Base-by-base conservation (phyloP, 64 coral and sea anemone species). In the Astreopora myriophthalma region DNA sequence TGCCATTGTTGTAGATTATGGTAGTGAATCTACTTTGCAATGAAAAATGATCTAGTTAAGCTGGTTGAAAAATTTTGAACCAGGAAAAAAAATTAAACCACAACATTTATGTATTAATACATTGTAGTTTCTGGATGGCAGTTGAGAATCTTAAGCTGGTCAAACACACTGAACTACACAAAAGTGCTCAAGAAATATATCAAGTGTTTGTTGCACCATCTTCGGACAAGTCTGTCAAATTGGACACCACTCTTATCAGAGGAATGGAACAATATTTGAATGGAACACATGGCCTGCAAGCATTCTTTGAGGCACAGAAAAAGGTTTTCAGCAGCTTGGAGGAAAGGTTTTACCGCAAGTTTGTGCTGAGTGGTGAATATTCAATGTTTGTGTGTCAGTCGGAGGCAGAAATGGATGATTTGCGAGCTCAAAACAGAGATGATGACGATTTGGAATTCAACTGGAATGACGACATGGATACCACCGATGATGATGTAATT, bases 181-280 rank as follows among this genome's bases (percentile, higher is more conserved):
- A 83, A 19, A 97, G 95, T 64, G 90, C 95, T 2, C 95, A 97
- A 63, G 95, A 97, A 78, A 97, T 97, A 28, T 97, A 97, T 74
- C 91, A 97, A 82, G 91, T 97, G 11, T 97, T 94, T 75, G 87
- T 97, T 20, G 73, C 80, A 9, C 95, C 95, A 13, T 97, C 95
- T 16, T 97, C 95, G 40, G 95, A 94, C 69, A 97, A 97, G 60
- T 97, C 95, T 31, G 93, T 97, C 0, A 97, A 94, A 92, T 74
- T 97, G 29, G 95, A 97, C 66, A 97, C 91, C 0, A 88, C 95
- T 6, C 30, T 97, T 13, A 84, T 97, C 8, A 69, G 95, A 71
- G 95, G 90, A 68, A 97, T 97, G 49, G 95, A 97, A 49, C 91
- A 91, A 17, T 97, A 90, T 62, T 69, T 97, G 16, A 85, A 91